Percentiles rank a stretch among this genome's conserved stretches.
Evolutionary conservation across 2,888 invertebrate genomes (phyloP).

Genomic region (Andrena trimmerana): DNA sequence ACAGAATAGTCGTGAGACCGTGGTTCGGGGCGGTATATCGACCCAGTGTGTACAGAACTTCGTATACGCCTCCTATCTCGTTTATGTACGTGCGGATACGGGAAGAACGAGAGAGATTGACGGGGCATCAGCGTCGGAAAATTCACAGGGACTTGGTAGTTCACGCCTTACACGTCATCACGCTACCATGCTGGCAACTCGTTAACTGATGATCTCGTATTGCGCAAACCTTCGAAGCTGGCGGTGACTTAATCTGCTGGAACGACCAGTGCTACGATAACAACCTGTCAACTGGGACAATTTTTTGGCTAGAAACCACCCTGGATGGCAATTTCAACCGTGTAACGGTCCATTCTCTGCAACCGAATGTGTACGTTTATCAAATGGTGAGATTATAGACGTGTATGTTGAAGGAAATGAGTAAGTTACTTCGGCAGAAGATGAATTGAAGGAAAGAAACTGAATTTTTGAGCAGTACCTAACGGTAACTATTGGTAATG

Average conservation of each 20-base stretch:
- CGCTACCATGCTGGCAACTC: background rate
- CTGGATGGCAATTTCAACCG: too few species aligned
- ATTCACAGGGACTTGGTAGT: slow-evolving; percentile 24
- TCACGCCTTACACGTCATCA: slow-evolving; percentile 32
- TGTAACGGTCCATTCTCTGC: too few species aligned
- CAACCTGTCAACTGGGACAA: too few species aligned
- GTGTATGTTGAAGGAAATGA: too few species aligned
- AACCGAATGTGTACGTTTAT: too few species aligned
- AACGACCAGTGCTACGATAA: background rate
- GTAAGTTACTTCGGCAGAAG: too few species aligned
- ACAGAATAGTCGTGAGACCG: slow-evolving; percentile 71
- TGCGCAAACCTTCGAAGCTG: slow-evolving; percentile 1
- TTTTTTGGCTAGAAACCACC: too few species aligned
- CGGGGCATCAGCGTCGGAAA: slow-evolving; percentile 28
- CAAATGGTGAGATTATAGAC: too few species aligned
- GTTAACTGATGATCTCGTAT: slow-evolving; percentile 24
- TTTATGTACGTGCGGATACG: slow-evolving; percentile 38
- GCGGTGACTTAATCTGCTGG: slow-evolving; percentile 3
- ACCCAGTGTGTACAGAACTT: slow-evolving; percentile 65
- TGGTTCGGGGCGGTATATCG: slow-evolving; percentile 73
- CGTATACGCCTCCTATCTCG: slow-evolving; percentile 31
- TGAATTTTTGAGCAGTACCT: too few species aligned
- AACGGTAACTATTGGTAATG: too few species aligned
- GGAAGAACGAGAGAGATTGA: slow-evolving; percentile 38
- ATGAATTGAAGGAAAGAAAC: too few species aligned